phyloP scores from a whole-genome alignment of 2,888 invertebrate species.

The Plebejus anna region DNA sequence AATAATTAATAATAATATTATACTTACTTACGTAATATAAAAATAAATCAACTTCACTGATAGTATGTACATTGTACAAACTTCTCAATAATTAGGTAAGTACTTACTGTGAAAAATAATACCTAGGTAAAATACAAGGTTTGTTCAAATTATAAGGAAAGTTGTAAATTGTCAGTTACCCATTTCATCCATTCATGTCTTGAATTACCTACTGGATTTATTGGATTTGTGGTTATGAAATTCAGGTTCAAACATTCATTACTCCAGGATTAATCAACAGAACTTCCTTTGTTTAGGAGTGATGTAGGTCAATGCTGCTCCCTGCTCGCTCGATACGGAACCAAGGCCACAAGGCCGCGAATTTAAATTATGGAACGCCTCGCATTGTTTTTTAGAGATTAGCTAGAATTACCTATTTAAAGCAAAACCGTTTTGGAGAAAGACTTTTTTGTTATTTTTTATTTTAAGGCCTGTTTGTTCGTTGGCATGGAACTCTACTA shows the following conservation, averaged over 20 bases:
- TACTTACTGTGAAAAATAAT: too few relatives aligned
- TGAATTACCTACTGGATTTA: neutral
- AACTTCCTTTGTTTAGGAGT: conserved; percentile 25
- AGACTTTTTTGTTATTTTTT: neutral
- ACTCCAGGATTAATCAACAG: conserved; percentile 7
- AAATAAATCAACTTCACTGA: neutral
- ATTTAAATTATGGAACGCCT: neutral
- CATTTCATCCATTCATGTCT: too few relatives aligned
- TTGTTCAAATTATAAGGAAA: too few relatives aligned
- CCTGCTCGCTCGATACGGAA: conserved; percentile 33
- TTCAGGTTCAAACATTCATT: neutral
- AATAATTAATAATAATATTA: too few relatives aligned
- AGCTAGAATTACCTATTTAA: neutral
- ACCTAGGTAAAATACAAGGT: too few relatives aligned
- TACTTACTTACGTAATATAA: too few relatives aligned
- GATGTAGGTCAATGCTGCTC: conserved; percentile 36
- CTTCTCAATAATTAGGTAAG: too few relatives aligned
- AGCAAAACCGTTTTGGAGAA: neutral
- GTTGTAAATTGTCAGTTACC: too few relatives aligned
- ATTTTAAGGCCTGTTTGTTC: too few relatives aligned
- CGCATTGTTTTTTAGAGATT: neutral
- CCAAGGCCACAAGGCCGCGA: neutral
- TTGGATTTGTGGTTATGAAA: neutral
- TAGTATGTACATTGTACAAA: too few relatives aligned
- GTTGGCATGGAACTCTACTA: too few relatives aligned